phyloP scores from a whole-genome alignment of 2,888 invertebrate species.

The Heliconius cydno region DNA sequence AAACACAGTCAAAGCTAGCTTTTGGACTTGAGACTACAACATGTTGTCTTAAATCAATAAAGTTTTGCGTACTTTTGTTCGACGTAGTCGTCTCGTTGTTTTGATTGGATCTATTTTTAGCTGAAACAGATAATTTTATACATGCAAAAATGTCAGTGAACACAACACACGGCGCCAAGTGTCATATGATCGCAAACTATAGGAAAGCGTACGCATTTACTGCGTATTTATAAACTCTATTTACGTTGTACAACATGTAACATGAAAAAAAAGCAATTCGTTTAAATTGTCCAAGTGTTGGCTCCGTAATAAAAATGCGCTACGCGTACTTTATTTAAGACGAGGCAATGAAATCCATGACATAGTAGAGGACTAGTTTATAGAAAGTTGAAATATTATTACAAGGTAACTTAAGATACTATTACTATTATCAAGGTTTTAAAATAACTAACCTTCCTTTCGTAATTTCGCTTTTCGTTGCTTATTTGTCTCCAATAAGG shows the following conservation, averaged over 20 bases:
- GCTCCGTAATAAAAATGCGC: not conserved
- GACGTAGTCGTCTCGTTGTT: conserved; percentile 64
- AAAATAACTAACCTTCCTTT: conserved; percentile 67
- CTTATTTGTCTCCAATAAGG: conserved; percentile 75
- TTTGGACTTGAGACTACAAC: conserved; percentile 45
- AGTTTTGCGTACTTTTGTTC: conserved; percentile 64
- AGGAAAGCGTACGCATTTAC: conserved; percentile 36
- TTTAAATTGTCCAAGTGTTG: conserved; percentile 10
- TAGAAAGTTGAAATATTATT: conserved; percentile 46
- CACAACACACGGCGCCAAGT: conserved; percentile 69
- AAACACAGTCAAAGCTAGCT: conserved; percentile 29
- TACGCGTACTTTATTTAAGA: not conserved
- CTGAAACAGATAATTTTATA: conserved; percentile 68
- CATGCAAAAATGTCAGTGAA: conserved; percentile 54
- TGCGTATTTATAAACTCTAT: conserved; percentile 32
- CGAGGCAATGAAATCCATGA: not conserved
- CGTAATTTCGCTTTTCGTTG: conserved; percentile 69
- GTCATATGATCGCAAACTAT: conserved; percentile 73
- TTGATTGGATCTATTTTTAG: conserved; percentile 79
- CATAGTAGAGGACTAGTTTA: not conserved
- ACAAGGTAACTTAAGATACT: conserved; percentile 60
- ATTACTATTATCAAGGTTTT: conserved; percentile 33
- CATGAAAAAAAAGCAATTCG: conserved; percentile 6
- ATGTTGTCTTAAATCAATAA: conserved; percentile 57
- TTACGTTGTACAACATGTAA: conserved; percentile 39